Base-by-base conservation (phyloP, 2,888 invertebrate genomes). In the Cephonodes hylas region DNA sequence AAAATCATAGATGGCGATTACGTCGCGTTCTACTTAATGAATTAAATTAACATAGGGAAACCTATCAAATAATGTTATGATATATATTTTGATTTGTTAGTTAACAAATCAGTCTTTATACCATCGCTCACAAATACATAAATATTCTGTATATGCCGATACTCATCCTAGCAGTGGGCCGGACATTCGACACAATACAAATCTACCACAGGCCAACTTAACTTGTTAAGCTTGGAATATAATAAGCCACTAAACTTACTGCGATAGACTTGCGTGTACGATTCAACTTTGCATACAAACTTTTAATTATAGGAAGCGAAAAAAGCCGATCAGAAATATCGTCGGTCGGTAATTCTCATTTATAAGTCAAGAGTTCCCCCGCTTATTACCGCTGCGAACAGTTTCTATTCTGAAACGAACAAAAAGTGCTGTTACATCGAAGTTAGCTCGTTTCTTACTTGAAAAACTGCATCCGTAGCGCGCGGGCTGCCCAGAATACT, bases 311-410 rank as follows among this genome's bases (percentile, higher is more conserved):
- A 44, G 44, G 20, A 22, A 10, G 10, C 18, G 20, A 44, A 44
- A 20, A 44, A 20, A 44, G 18, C n/a, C 44, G 20, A 44, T 22
- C 44, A 20, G 3, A 44, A 44, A 44, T 10, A 44, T 18, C 44
- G 44, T 44, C 20, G 18, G 8, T 10, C 18, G 38, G 44, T 27
- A 48, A 48, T 15, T 48, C 23, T n/a, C 48, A 25, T 48, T 48
- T 27, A 27, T 27, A 48, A 48, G 48, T 27, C 15, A 27, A 27
- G 44, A 31, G 25, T 60, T 48, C 38, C 48, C 58, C 27, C 34
- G 56, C 56, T 60, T 60, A 56, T 57, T 57, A 59, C 44, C 44
- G 42, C 57, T 23, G 38, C 38, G 8, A 38, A 57, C 22, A 44
- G 42, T 61, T 61, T 58, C 23, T 15, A 45, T 31, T 44, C 45